Conservation (phyloP, 2,113 vertebrate genomes). For the Channa argus region DNA sequence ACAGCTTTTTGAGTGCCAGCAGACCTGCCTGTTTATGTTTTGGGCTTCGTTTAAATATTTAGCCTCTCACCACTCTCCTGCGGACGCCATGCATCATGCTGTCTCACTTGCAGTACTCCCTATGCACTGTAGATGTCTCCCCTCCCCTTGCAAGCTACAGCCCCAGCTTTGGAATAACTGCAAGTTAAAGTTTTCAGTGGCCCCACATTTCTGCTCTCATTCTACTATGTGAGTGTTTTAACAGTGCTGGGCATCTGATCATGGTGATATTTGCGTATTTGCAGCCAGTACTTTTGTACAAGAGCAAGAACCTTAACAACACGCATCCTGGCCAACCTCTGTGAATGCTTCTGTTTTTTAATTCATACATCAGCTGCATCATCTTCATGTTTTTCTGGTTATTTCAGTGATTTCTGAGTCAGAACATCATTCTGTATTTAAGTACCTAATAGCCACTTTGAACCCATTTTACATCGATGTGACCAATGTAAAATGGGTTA, state of each 20-base stretch:
- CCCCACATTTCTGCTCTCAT: constrained; percentile 29
- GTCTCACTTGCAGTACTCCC: constrained; percentile 62
- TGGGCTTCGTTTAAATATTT: constrained; percentile 54
- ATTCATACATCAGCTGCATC: constrained; percentile 24
- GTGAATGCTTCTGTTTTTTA: constrained; percentile 53
- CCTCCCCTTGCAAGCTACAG: constrained; percentile 29
- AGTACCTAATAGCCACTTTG: constrained; percentile 7
- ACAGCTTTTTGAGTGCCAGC: constrained; percentile 73
- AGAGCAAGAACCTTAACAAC: constrained; percentile 20
- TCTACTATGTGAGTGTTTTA: constrained; percentile 32
- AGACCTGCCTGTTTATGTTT: constrained; percentile 48
- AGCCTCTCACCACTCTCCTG: constrained; percentile 24
- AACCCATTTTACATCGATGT: constrained; percentile 10
- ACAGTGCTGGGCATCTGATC: constrained; percentile 36
- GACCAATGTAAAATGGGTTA: neutral
- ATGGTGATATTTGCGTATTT: constrained; percentile 53
- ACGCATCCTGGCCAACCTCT: constrained; percentile 35
- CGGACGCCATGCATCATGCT: constrained; percentile 55
- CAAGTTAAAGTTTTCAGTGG: constrained; percentile 32
- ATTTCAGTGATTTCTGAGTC: constrained; percentile 6
- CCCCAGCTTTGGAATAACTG: constrained; percentile 42
- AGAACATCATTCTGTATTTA: constrained; percentile 18
- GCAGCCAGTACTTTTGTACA: constrained; percentile 42
- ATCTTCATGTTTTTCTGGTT: constrained; percentile 17
- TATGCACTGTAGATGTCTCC: constrained; percentile 66